Conservation (phyloP, 1,140 invertebrate species). For the Aphaenogaster ashmeadi region DNA sequence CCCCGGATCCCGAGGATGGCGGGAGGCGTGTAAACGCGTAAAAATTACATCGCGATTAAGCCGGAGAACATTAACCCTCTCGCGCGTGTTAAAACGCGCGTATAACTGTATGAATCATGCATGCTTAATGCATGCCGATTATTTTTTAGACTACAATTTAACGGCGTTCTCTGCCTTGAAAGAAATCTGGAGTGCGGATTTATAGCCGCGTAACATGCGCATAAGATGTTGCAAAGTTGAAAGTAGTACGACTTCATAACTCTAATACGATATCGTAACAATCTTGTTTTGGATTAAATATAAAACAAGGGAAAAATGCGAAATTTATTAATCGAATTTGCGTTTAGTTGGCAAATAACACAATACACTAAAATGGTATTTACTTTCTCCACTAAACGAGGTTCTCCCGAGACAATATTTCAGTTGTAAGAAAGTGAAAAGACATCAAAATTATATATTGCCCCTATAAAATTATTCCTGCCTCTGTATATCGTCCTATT, state of each 20-base stretch:
- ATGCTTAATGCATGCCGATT: background rate
- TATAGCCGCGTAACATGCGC: background rate
- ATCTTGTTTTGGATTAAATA: background rate
- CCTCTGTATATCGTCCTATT: background rate
- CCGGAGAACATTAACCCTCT: conserved; percentile 38
- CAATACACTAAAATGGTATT: background rate
- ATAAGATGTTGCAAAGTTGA: background rate
- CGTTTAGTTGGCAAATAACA: background rate
- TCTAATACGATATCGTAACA: background rate
- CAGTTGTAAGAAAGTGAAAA: background rate
- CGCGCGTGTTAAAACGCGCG: conserved; percentile 28
- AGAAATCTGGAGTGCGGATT: conserved; percentile 22
- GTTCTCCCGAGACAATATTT: background rate
- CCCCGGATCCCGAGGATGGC: background rate
- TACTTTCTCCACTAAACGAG: background rate
- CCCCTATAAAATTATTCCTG: background rate
- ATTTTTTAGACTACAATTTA: conserved; percentile 42
- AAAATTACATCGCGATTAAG: conserved; percentile 35
- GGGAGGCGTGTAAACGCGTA: background rate
- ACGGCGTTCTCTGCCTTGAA: background rate
- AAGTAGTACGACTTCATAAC: background rate
- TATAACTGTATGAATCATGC: conserved; percentile 45
- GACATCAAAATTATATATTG: background rate
- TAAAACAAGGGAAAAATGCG: background rate
- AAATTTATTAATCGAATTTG: background rate